Conservation (phyloP, 2,888 invertebrate genomes). For the Sepiola atlantica region DNA sequence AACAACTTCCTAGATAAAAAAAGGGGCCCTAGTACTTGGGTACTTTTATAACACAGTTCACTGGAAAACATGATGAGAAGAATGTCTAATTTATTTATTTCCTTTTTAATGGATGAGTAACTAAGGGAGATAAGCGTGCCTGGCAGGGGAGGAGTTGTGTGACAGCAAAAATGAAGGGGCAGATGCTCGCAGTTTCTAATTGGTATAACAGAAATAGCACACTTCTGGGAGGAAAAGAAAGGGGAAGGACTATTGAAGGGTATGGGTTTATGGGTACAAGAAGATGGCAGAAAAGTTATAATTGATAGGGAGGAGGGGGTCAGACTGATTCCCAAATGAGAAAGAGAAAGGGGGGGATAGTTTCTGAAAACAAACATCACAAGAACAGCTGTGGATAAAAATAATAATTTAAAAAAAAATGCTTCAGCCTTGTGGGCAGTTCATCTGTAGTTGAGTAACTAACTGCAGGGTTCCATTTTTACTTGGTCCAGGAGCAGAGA, state of each 20-base stretch:
- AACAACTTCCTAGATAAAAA: too few species aligned
- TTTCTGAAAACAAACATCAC: background rate
- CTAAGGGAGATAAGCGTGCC: background rate
- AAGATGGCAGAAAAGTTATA: background rate
- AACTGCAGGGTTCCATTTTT: background rate
- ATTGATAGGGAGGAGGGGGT: background rate
- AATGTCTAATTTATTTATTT: background rate
- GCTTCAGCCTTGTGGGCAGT: background rate
- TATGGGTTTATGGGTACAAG: background rate
- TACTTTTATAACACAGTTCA: background rate
- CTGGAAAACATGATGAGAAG: slow-evolving; percentile 22
- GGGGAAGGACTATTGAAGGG: background rate
- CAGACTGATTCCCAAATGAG: background rate
- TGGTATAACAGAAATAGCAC: slow-evolving; percentile 6
- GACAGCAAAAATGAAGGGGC: background rate
- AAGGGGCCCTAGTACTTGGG: background rate
- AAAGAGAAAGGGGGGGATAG: background rate
- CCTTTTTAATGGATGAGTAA: background rate
- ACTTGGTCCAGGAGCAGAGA: background rate
- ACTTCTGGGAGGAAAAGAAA: background rate
- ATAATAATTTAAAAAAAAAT: background rate
- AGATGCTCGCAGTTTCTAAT: background rate
- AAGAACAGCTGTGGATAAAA: background rate
- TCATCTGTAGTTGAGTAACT: background rate
- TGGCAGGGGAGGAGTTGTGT: background rate